phyloP scores from a whole-genome alignment of 2,888 invertebrate species.

The Trypoxylon attenuatum region DNA sequence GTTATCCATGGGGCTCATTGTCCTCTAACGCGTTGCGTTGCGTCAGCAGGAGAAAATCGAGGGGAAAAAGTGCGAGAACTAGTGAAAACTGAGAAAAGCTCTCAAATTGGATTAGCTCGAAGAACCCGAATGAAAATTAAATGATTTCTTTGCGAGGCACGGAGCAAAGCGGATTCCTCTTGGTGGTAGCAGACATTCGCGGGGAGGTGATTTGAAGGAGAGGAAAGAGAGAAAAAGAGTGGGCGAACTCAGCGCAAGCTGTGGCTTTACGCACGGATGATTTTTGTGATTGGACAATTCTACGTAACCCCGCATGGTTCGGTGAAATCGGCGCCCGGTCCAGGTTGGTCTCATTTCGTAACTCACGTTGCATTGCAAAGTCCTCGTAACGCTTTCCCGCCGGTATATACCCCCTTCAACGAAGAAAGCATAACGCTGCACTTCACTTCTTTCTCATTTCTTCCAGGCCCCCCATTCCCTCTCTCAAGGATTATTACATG shows the following conservation, averaged over 20 bases:
- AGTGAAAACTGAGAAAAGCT: no score
- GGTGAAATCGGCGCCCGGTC: background rate
- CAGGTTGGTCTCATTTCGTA: slow-evolving; percentile 9
- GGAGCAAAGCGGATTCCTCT: background rate
- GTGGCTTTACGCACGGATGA: slow-evolving; percentile 2
- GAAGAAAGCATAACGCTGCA: slow-evolving; percentile 27
- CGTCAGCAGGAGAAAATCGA: no score
- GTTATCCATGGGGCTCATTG: slow-evolving; percentile 4
- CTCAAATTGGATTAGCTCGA: background rate
- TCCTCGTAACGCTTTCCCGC: slow-evolving; percentile 15
- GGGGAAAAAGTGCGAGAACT: no score
- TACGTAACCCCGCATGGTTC: background rate
- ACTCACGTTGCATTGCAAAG: slow-evolving; percentile 6
- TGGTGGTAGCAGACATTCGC: no score
- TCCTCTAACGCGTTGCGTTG: background rate
- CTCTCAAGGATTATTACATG: slow-evolving; percentile 31
- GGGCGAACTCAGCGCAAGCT: background rate
- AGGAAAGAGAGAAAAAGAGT: background rate
- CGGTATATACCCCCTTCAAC: slow-evolving; percentile 6
- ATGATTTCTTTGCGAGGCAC: background rate
- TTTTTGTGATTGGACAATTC: slow-evolving; percentile 7
- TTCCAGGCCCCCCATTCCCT: background rate
- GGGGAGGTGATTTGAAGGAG: no score
- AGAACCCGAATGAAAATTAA: background rate
- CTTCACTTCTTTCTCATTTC: slow-evolving; percentile 1